Conservation (phyloP, 2,797 vertebrate species). For the Salmo trutta region DNA sequence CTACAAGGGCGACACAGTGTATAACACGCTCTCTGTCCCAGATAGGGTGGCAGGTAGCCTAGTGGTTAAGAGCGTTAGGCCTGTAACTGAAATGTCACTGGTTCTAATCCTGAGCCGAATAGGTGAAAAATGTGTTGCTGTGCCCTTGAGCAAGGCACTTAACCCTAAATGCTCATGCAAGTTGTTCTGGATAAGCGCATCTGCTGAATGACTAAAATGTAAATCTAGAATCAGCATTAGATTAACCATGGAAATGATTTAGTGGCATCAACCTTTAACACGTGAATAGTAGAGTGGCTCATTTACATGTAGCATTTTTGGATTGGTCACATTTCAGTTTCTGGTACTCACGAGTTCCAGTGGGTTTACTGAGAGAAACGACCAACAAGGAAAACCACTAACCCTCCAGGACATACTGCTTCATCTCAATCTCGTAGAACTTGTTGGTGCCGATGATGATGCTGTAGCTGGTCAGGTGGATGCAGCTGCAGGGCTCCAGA, state of each 20-base stretch:
- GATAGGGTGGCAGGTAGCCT: neutral
- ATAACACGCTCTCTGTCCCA: constrained; percentile 16
- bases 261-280: neutral
- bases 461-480: constrained; percentile 96
- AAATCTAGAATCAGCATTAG: too few relatives aligned
- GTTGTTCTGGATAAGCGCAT: too few relatives aligned
- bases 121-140: too few relatives aligned
- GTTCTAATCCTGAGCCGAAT: too few relatives aligned
- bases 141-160: too few relatives aligned
- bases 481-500: constrained; percentile 96
- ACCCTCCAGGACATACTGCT: constrained; percentile 97
- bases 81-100: too few relatives aligned
- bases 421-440: constrained; percentile 99
- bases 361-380: neutral
- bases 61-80: too few relatives aligned
- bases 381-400: constrained; percentile 21
- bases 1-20: constrained; percentile 59
- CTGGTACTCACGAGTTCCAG: neutral
- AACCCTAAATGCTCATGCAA: too few relatives aligned
- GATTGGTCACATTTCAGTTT: neutral
- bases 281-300: neutral
- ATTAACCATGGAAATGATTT: too few relatives aligned
- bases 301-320: neutral
- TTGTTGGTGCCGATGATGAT: constrained; percentile 98
- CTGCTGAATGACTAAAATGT: too few relatives aligned